Base-by-base conservation (phyloP, 2,888 invertebrate species). In the Bugula neritina region DNA sequence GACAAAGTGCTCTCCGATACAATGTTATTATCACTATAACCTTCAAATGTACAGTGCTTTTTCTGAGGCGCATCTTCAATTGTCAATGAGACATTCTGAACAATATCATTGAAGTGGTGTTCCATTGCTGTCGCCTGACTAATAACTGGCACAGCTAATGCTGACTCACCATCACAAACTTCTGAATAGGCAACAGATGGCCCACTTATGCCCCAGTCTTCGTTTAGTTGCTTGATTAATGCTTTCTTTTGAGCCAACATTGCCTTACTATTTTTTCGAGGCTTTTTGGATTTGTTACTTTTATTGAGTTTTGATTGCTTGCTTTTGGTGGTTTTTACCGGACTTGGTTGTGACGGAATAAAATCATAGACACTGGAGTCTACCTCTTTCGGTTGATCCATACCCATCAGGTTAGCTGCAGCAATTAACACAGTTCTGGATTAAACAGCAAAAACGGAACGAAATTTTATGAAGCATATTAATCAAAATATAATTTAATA, bases 331-430 rank as follows among this genome's bases (percentile, higher is more conserved):
- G 27, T 31, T n/a, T 63, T 63, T 13, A 31, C 63, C 27, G 63
- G 63, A 31, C 63, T 63, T 13, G 63, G 63, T 27, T 63, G 63
- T 25, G 63, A 63, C 27, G 63, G 63, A 3, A 63, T 31, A 34
- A 63, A 63, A 27, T 63, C 63, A 63, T 25, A 63, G 3, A 63
- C 63, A 63, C 63, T 63, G 2, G 63, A 25, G 27, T 63, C 63
- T 29, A 25, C 17, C 5, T 5, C 17, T 43, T 43, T 43, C 43
- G 5, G 43, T 43, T 5, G 43, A 10, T 43, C 43, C 17, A 17
- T 43, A n/a, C n/a, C n/a, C 43, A 43, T 17, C 43, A 43, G 17
- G 5, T 43, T 17, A 43, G 43, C 5, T 43, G 43, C 43, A 10
- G 43, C 17, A 43, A 43, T 10, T 43, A 10, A 43, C 17, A 43